Conservation (phyloP, 2,888 invertebrate genomes). For the Rhagonycha fulva region DNA sequence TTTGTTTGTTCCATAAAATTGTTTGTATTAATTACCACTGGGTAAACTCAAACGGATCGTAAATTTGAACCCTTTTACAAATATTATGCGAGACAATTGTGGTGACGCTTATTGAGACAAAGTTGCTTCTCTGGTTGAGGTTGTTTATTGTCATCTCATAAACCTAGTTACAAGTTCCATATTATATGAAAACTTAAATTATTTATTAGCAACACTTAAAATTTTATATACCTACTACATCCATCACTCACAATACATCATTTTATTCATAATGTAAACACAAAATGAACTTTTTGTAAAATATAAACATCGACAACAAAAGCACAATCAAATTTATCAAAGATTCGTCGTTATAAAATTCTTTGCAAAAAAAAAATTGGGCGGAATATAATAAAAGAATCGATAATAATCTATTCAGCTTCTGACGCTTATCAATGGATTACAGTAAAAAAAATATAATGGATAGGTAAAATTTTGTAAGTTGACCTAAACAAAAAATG, state of each 20-base stretch:
- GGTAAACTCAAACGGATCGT: not conserved
- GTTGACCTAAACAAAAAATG: conserved; percentile 2
- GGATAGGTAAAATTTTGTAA: conserved; percentile 15
- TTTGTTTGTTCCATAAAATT: not conserved
- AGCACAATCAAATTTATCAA: not conserved
- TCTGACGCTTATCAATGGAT: conserved; percentile 16
- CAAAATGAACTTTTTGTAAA: not conserved
- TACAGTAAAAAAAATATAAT: conserved; percentile 20
- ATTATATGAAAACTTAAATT: not conserved
- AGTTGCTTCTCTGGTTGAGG: not conserved
- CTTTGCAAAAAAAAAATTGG: not conserved
- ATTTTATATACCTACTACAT: not conserved
- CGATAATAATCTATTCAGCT: conserved; percentile 5
- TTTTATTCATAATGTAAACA: not conserved
- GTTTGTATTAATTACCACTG: not conserved
- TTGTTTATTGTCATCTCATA: not conserved
- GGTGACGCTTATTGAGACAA: not conserved
- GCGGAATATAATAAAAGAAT: not conserved
- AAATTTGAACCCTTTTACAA: not conserved
- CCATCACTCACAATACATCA: not conserved
- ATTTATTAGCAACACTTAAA: not conserved
- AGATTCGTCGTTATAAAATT: not conserved
- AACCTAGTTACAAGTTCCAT: not conserved
- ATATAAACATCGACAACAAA: not conserved
- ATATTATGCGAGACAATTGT: not conserved